Conservation (phyloP, 2,113 vertebrate genomes). For the Struthio camelus region DNA sequence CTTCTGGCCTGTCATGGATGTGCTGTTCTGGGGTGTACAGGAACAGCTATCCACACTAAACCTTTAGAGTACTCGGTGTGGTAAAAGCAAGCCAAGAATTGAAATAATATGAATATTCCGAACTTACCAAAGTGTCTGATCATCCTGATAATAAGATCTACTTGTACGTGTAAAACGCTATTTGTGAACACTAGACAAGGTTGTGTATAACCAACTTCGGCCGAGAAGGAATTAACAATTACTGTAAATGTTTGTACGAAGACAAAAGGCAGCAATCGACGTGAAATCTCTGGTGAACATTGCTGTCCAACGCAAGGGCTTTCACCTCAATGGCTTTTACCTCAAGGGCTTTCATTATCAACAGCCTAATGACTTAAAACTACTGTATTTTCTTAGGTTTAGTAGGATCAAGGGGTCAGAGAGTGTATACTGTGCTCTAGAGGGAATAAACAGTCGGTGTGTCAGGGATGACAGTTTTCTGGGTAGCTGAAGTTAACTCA, state of each 20-base stretch:
- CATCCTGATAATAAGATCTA: neutral
- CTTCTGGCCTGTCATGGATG: neutral
- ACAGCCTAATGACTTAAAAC: neutral
- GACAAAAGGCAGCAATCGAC: neutral
- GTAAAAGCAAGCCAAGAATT: neutral
- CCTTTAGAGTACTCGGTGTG: fast-evolving
- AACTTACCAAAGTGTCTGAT: neutral
- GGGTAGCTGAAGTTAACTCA: neutral
- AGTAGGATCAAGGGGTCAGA: neutral
- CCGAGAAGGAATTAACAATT: neutral
- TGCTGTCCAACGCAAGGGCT: constrained; percentile 35
- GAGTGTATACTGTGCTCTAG: neutral
- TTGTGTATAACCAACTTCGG: neutral
- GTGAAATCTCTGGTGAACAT: neutral
- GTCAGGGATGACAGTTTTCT: neutral
- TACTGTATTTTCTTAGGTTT: neutral
- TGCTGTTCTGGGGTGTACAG: neutral
- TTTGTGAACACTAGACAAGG: neutral
- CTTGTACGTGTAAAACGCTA: neutral
- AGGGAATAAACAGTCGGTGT: neutral
- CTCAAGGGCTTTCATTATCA: neutral
- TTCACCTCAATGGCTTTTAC: neutral
- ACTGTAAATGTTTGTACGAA: neutral
- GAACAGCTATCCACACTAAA: neutral
- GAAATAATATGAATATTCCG: neutral